Evolutionary conservation across 2,888 invertebrate species (phyloP), one percentile per base, ranked within the genome.

Genomic region (Torymus auratus): DNA sequence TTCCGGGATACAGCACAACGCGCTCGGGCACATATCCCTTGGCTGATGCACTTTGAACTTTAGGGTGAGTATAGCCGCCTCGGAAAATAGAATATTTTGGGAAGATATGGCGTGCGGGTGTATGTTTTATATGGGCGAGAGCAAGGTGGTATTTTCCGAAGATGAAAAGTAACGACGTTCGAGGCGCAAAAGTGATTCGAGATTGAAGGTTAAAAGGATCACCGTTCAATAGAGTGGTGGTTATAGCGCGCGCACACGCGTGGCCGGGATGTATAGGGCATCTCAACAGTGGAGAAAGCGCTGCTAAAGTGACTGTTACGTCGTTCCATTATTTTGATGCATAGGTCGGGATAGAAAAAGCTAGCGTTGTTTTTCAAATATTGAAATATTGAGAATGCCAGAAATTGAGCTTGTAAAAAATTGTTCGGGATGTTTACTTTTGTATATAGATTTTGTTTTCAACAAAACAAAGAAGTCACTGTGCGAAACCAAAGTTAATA

Each of bases 131-230:
- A n/a, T 10, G 20, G 67, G 15, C 11, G 15, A 52, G 50, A 55
- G 15, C 11, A 14, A 52, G 65, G 65, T 11, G 23, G 14, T 60
- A 13, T 67, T 75, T 72, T 77, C 55, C 52, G n/a, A 77, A 58
- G 72, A 72, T 68, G 76, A 76, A 68, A 72, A 76, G 52, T 76
- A 77, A 76, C 56, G 72, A 68, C 56, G 52, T 58, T 53, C 53
- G 7, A 7, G 28, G 15, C 15, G 53, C 3, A 15, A 67, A 75
- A 75, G 41, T 53, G 71, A 71, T 28, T 20, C 61, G 71, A 75
- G 75, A 75, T 80, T 71, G 71, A 75, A 80, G 65, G 56, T 10
- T 80, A 65, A 75, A 76, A 80, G 79, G 74, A 60, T 70, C 58
- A 70, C 74, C 60, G 74, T 74, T 74, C 74, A 75, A 80, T 74